These are phyloP conservation scores for Drosophila insularis DNA, from an alignment of 1,140 invertebrate species.

Conservation along the genomic window DNA sequence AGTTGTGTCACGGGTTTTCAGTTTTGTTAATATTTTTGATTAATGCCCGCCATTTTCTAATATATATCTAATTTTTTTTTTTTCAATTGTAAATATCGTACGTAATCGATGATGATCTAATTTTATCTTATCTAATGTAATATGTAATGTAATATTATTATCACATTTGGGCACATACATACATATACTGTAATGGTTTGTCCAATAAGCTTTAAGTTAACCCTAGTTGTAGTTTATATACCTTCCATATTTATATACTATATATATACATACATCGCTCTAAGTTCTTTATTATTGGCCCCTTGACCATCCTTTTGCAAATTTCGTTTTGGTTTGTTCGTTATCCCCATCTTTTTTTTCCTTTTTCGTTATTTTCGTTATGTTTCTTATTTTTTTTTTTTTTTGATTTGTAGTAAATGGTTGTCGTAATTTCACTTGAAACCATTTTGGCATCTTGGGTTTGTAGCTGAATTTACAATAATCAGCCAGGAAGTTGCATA, in stretches of 20 bases:
- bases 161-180: conserved; percentile 12
- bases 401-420: conserved; percentile 4
- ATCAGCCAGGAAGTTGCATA: background rate
- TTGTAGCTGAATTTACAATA: conserved; percentile 39
- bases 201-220: conserved; percentile 47
- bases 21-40: conserved; percentile 19
- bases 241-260: conserved; percentile 6
- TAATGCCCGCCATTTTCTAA: conserved; percentile 20
- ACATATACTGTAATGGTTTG: conserved; percentile 18
- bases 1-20: conserved; percentile 11
- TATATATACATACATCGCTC: conserved; percentile 17
- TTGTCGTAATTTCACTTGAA: conserved; percentile 5
- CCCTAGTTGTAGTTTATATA: conserved; percentile 38
- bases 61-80: no score
- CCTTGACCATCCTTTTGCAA: background rate
- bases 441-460: conserved; percentile 44
- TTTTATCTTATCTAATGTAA: conserved; percentile 5
- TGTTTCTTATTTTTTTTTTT: conserved; percentile 40
- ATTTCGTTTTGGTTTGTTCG: background rate
- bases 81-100: conserved; percentile 4
- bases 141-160: conserved; percentile 1
- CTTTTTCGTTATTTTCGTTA: conserved; percentile 27
- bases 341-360: background rate
- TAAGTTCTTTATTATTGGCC: conserved; percentile 43
- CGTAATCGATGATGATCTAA: background rate